Evolutionary conservation across 2,113 vertebrate genomes (phyloP).

Genomic region (Lophotis ruficrista): DNA sequence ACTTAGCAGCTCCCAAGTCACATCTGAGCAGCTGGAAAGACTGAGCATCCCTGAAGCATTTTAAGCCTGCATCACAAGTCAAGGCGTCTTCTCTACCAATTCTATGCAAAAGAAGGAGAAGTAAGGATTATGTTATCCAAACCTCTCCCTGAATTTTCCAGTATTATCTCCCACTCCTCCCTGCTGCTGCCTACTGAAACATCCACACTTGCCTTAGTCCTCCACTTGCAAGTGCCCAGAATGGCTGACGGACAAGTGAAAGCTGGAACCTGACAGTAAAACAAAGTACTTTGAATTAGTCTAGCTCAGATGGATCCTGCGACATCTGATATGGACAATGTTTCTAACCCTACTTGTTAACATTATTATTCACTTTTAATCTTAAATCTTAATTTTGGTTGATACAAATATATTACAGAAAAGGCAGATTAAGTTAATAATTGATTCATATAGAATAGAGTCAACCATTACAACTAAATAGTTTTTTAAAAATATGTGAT

Average conservation of each 20-base stretch:
- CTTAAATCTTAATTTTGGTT: background rate
- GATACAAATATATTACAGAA: background rate
- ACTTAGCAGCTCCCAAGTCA: background rate
- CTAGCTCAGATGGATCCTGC: background rate
- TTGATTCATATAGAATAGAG: background rate
- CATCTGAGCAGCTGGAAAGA: background rate
- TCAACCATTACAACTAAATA: background rate
- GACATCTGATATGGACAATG: background rate
- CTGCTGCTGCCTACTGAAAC: background rate
- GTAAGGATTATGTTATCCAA: background rate
- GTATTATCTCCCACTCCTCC: background rate
- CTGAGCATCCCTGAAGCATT: background rate
- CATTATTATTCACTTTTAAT: background rate
- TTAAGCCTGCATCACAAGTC: background rate
- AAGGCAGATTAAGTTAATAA: background rate
- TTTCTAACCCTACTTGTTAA: background rate
- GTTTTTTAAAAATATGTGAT: background rate
- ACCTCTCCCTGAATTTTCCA: background rate
- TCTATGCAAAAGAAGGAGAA: background rate
- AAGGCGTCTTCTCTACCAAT: background rate
- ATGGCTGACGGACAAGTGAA: background rate
- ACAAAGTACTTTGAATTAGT: background rate
- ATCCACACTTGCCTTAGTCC: fast-evolving
- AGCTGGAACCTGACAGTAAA: background rate
- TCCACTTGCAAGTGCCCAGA: background rate